Evolutionary conservation across 1,140 invertebrate genomes (phyloP), one percentile per base, ranked within the genome.

Genomic region (Cherax quadricarinatus): DNA sequence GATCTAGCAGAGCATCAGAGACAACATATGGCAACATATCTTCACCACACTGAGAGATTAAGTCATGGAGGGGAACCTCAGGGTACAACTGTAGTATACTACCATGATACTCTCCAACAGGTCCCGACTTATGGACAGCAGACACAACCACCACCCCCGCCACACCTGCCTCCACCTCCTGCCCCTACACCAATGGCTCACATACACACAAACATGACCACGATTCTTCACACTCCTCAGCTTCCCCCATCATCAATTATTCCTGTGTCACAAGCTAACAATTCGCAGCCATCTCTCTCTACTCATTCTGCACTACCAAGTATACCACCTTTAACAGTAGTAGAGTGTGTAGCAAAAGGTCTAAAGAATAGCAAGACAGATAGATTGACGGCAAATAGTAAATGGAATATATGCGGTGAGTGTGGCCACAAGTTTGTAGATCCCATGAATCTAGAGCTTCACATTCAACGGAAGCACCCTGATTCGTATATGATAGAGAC

Each of bases 371-470:
- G 84, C 49, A 80, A 88, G 53, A 51, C 51, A 10, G 86, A 57
- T 48, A 82, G 57, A 16, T 60, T 79, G n/a, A 4, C 75, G 4
- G 57, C 84, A 24, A 86, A 78, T 53, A 81, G 83, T n/a, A 93
- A 93, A 66, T 93, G 90, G 87, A 93, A 94, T 80, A 93, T 94
- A 48, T 94, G 93, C 89, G 89, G 93, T 41, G 93, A 94, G 21
- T 94, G 93, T 86, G 92, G 93, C 1, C 80, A 91, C 48, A 93
- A 91, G 70, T 94, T 94, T 73, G 87, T 93, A 12, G 93, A 94
- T 81, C 90, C 89, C n/a, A 94, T 94, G 88, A 94, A 94, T 86
- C 53, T 94, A 14, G 93, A 94, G 78, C 53, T 94, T 6, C 93
- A 94, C 78, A 80, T 94, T 30, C 92, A 94, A 78, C 81, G 92